A percentile compares a stretch with the other conserved stretches of the same genome.
These are phyloP conservation scores for Linnaemya tessellans DNA, from an alignment of 2,888 invertebrate species.

Conservation along the genomic window DNA sequence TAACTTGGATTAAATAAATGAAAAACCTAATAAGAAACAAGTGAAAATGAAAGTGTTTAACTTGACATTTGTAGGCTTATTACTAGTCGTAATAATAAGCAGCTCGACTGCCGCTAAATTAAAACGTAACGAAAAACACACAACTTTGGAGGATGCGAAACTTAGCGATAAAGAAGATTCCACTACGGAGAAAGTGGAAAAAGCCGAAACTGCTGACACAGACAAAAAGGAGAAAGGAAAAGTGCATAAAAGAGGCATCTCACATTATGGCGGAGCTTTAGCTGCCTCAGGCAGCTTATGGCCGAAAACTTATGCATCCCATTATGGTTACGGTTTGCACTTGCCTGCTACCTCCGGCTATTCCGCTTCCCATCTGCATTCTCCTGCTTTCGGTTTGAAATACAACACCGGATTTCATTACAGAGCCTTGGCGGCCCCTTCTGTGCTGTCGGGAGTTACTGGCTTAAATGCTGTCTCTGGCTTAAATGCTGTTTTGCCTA, in stretches of 20 bases:
- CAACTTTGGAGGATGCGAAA: neutral
- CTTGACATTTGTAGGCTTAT: constrained; percentile 56
- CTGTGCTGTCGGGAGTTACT: neutral
- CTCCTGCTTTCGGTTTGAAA: constrained; percentile 29
- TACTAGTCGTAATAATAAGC: constrained; percentile 37
- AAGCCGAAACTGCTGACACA: constrained; percentile 19
- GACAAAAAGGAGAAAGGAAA: constrained; percentile 70
- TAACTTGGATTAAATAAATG: constrained; percentile 44
- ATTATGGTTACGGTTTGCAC: constrained; percentile 80
- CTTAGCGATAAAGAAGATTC: constrained; percentile 15
- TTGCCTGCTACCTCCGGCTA: constrained; percentile 76
- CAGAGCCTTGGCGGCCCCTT: constrained; percentile 39
- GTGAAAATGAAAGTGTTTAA: constrained; percentile 74
- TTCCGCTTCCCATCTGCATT: constrained; percentile 65
- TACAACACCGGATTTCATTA: constrained; percentile 57
- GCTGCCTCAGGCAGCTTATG: constrained; percentile 72
- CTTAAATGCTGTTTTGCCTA: constrained; percentile 45
- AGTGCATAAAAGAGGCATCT: constrained; percentile 79
- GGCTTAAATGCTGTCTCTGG: constrained; percentile 8
- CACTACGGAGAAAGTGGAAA: neutral
- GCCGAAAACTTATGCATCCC: constrained; percentile 80
- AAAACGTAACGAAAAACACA: constrained; percentile 39
- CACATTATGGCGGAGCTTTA: constrained; percentile 74
- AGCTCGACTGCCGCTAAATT: constrained; percentile 42
- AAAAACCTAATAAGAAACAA: constrained; percentile 27